Base-by-base conservation (phyloP, 2,888 invertebrate species). In the Desoria tigrina region DNA sequence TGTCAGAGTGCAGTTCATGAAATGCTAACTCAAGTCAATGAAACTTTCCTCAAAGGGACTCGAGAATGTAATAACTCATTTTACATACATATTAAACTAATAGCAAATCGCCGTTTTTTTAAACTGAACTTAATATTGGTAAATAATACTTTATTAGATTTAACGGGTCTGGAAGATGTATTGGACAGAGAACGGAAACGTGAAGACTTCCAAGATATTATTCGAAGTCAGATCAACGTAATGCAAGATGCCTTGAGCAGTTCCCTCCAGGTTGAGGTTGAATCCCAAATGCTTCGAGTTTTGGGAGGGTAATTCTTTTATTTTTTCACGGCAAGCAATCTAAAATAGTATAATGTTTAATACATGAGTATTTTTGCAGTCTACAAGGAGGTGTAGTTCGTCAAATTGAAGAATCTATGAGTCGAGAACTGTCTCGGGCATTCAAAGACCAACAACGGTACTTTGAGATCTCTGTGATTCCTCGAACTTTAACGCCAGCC, bases 1-100 rank as follows among this genome's bases (percentile, higher is more conserved):
- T 90, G 94, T 84, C 94, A 96, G 80, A 88, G 88, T 79, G 87
- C 91, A 62, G 90, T 90, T 76, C 87, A 88, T 77, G 87, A 87
- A 78, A 89, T 97, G 85, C 94, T 95, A 79, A 85, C 87, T 53
- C 95, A 97, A 81, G 84, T 97, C 63, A 93, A 94, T 79, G 89
- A 90, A 58, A 86, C 90, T 21, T 97, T 96, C 81, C 87, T 89
- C 59, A 85, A 85, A 72, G 97, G 97, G 61, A 92, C 94, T 7
- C 89, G 88, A 79, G 94, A 96, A 81, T 94, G 94, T 94, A 82
- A 86, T 87, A 81, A 27, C 37, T 11, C 23, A 18, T 49, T 39
- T 39, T 11, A 39, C n/a, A n/a, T n/a, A n/a, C n/a, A n/a, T n/a
- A n/a, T n/a, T 51, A 51, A 50, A 28, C 54, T 42, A n/a, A 2